phyloP scores from a whole-genome alignment of 2,113 vertebrate genomes.

The Cercocebus atys region DNA sequence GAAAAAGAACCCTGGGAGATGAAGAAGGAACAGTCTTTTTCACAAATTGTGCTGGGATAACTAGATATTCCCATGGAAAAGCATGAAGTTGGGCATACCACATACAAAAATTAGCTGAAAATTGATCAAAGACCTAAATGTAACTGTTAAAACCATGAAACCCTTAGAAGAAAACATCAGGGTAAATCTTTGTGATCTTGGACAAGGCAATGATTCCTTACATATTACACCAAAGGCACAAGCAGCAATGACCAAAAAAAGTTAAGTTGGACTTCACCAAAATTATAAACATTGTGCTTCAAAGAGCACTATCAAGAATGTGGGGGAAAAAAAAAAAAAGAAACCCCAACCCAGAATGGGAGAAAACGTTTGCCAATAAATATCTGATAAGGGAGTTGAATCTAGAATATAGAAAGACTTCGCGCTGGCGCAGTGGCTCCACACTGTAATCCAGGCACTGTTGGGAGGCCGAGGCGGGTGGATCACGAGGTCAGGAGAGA shows the following conservation, averaged over 20 bases:
- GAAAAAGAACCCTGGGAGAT: not conserved
- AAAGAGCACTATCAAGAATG: not conserved
- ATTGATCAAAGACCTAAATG: not conserved
- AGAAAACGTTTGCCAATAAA: not conserved
- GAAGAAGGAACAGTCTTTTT: not conserved
- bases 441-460: too few relatives aligned
- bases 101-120: not conserved
- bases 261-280: not conserved
- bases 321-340: rapidly evolving
- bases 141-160: not conserved
- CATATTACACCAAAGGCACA: not conserved
- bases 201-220: not conserved
- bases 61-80: not conserved
- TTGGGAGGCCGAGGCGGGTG: too few relatives aligned
- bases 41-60: not conserved
- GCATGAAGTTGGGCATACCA: not conserved
- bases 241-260: not conserved
- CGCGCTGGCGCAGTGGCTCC: too few relatives aligned
- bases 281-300: not conserved
- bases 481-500: too few relatives aligned
- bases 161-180: not conserved
- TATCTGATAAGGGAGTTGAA: not conserved
- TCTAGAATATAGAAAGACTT: not conserved
- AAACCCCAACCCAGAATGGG: not conserved
- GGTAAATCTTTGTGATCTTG: not conserved